A percentile compares a stretch with the other conserved stretches of the same genome.
Evolutionary conservation across 2,797 vertebrate genomes (phyloP).

Genomic region (Rhinophrynus dorsalis): DNA sequence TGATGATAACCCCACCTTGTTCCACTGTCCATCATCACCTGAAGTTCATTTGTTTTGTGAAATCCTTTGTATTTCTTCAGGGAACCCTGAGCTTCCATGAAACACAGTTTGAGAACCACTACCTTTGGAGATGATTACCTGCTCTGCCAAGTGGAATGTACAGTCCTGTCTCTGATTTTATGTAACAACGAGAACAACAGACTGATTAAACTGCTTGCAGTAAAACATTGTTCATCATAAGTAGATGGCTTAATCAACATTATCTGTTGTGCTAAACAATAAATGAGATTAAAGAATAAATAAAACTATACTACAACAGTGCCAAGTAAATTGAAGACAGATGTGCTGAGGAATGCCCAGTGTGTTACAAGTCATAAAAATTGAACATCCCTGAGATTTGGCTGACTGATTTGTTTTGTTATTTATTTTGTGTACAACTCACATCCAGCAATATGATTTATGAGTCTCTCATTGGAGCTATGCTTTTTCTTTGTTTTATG

Average conservation of each 20-base stretch:
- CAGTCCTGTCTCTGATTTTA: too few species aligned
- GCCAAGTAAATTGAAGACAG: constrained; percentile 12
- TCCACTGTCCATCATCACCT: too few species aligned
- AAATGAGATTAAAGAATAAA: not conserved
- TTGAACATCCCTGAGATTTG: not conserved
- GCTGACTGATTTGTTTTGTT: not conserved
- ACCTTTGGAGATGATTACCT: too few species aligned
- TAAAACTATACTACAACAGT: not conserved
- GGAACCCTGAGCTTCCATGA: too few species aligned
- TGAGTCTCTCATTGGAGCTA: not conserved
- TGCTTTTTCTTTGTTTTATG: not conserved
- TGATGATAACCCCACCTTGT: too few species aligned
- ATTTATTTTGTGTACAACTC: too few species aligned
- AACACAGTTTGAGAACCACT: too few species aligned
- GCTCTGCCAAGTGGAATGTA: too few species aligned
- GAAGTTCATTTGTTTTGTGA: too few species aligned
- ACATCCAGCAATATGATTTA: not conserved
- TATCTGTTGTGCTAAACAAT: not conserved
- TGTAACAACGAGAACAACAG: too few species aligned
- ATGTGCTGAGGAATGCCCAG: not conserved
- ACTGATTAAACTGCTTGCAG: too few species aligned
- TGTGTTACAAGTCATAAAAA: not conserved
- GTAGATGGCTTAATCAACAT: not conserved
- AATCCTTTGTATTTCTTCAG: too few species aligned
- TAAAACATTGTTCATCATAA: constrained; percentile 8